phyloP scores from a whole-genome alignment of 2,113 vertebrate genomes.

The Empidonax traillii region DNA sequence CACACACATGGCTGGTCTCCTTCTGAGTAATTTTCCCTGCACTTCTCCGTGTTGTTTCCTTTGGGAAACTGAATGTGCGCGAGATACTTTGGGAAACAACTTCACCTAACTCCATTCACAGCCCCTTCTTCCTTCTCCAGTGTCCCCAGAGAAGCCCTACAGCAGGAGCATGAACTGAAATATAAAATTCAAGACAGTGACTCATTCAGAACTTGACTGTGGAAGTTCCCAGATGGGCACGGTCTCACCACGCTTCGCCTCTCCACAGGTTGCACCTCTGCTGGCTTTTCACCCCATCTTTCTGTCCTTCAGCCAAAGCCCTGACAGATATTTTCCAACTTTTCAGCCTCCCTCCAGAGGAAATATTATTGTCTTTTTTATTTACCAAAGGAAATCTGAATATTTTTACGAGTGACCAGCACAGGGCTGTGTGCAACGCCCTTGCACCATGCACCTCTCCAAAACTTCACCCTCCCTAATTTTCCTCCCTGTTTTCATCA shows the following conservation, averaged over 20 bases:
- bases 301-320: not conserved
- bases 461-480: not conserved
- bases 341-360: not conserved
- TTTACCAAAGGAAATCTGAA: constrained; percentile 35
- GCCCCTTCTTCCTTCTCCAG: not conserved
- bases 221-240: fast-evolving
- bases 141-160: not conserved
- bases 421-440: not conserved
- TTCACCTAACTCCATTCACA: not conserved
- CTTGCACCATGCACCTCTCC: not conserved
- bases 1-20: not conserved
- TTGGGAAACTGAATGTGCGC: not conserved
- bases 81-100: not conserved
- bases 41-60: not conserved
- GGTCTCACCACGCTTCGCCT: fast-evolving
- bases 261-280: not conserved
- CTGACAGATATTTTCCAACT: not conserved
- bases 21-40: not conserved
- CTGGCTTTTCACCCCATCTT: not conserved
- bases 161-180: not conserved
- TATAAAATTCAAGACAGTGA: fast-evolving
- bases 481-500: not conserved
- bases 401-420: constrained; percentile 1
- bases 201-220: fast-evolving
- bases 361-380: constrained; percentile 29